phyloP scores from a whole-genome alignment of 1,140 invertebrate species.

The Marisa cornuarietis region DNA sequence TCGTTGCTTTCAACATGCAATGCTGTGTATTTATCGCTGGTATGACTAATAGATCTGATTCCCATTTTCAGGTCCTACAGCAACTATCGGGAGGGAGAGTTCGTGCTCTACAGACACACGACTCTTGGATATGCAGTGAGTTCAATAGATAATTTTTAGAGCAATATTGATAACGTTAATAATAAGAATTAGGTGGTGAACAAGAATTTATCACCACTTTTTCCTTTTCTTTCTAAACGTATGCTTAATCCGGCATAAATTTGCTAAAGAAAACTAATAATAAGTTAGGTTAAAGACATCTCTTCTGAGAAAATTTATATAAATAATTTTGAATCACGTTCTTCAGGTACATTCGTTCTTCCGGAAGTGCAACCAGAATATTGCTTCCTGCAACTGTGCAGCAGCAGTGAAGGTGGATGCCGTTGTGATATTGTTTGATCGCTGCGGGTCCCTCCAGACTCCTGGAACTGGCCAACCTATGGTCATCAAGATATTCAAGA shows the following conservation, averaged over 20 bases:
- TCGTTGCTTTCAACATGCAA: not conserved
- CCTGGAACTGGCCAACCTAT: conserved; percentile 23
- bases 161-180: not conserved
- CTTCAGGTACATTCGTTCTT: conserved; percentile 37
- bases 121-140: conserved; percentile 50
- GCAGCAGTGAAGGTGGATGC: conserved; percentile 49
- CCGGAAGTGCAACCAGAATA: conserved; percentile 33
- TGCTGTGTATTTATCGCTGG: not conserved
- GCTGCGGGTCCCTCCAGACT: conserved; percentile 37
- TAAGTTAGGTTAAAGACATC: too few relatives aligned
- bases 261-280: not conserved
- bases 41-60: not conserved
- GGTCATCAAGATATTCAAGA: conserved; percentile 39
- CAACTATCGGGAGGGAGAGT: conserved; percentile 51
- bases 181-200: too few relatives aligned
- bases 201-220: too few relatives aligned
- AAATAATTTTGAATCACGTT: not conserved
- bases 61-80: conserved; percentile 40
- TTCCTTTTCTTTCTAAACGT: too few relatives aligned
- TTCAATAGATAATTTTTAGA: not conserved
- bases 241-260: not conserved
- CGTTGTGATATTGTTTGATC: conserved; percentile 56
- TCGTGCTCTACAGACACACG: conserved; percentile 43
- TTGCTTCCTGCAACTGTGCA: conserved; percentile 57
- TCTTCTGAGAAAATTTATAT: too few relatives aligned